A percentile compares a stretch with the other conserved stretches of the same genome.
These are phyloP conservation scores for Columba livia DNA, from an alignment of 2,113 vertebrate species.

Conservation along the genomic window DNA sequence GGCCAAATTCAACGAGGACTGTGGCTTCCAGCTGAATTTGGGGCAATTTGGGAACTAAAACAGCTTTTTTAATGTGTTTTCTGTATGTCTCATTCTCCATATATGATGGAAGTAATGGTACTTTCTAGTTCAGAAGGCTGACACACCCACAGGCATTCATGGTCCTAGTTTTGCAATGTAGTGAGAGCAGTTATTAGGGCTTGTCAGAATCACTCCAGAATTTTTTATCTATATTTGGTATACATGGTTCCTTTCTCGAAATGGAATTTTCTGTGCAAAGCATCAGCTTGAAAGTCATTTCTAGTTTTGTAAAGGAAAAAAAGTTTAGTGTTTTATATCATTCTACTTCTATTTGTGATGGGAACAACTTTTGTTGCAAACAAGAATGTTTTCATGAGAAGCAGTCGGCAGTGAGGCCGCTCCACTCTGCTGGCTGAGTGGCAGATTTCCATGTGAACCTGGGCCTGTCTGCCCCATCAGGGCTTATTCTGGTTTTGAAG, in stretches of 20 bases:
- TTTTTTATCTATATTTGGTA: constrained; percentile 8
- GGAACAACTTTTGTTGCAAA: neutral
- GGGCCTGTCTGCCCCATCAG: neutral
- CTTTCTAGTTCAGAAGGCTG: neutral
- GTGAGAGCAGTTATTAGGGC: neutral
- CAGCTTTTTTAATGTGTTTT: neutral
- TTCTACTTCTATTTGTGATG: neutral
- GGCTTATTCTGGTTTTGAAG: neutral
- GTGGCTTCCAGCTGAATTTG: neutral
- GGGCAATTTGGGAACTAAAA: neutral
- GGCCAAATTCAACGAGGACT: neutral
- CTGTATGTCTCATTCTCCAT: neutral
- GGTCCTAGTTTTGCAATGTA: neutral
- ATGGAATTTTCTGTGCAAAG: neutral
- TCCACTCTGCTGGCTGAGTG: neutral
- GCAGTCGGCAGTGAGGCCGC: neutral
- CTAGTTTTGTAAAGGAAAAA: neutral
- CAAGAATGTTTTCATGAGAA: neutral
- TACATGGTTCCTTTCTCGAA: neutral
- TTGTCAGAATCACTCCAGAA: neutral
- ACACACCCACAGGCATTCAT: neutral
- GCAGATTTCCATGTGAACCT: neutral
- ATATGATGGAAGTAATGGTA: neutral
- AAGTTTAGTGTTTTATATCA: neutral
- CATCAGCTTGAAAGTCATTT: neutral